A percentile compares a stretch with the other conserved stretches of the same genome.
phyloP scores from a whole-genome alignment of 1,140 invertebrate genomes.

The Chironomus striatipennis region DNA sequence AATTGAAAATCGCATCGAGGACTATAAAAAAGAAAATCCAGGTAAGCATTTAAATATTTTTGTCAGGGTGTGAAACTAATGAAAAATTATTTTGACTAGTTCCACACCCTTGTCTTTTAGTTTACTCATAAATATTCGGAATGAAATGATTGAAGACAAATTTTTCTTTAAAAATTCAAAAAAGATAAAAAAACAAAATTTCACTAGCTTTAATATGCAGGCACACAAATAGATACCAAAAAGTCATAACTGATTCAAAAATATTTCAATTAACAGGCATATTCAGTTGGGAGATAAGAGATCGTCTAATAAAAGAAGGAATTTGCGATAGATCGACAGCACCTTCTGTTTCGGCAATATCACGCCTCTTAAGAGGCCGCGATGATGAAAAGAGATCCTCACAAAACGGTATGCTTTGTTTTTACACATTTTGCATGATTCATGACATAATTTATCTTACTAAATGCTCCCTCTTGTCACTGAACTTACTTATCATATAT shows the following conservation, averaged over 20 bases:
- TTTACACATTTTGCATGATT: not conserved
- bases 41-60: conserved; percentile 42
- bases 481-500: not conserved
- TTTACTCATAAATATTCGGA: no score
- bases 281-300: conserved; percentile 87
- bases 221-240: not conserved
- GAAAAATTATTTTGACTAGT: no score
- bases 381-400: conserved; percentile 50
- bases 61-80: no score
- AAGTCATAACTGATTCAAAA: no score
- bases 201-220: not conserved
- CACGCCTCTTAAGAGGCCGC: conserved; percentile 65
- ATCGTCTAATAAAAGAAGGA: conserved; percentile 71
- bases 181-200: no score
- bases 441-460: conserved; percentile 14
- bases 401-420: conserved; percentile 18
- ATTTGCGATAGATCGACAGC: conserved; percentile 71
- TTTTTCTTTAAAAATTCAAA: no score
- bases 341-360: conserved; percentile 76
- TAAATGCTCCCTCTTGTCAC: not conserved
- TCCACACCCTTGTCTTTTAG: no score
- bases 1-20: conserved; percentile 73
- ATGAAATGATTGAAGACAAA: no score
- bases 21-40: conserved; percentile 79
- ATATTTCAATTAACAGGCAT: conserved; percentile 35